Percentiles rank a stretch among this genome's conserved stretches.
Conservation (phyloP, 1,140 invertebrate species). For the Kradibia gibbosae region DNA sequence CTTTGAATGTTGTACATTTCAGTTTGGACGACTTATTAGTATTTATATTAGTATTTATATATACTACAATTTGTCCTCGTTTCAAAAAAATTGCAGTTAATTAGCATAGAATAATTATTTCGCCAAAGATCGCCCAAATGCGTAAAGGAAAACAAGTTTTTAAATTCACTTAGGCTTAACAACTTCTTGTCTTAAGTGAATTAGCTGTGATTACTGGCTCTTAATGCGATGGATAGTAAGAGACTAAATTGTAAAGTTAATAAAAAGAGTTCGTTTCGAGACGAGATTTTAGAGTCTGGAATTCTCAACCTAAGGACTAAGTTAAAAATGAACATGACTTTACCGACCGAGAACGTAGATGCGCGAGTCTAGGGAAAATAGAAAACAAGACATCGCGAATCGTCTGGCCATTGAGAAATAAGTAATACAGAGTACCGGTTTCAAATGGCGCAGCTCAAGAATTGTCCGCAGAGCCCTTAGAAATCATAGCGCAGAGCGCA, state of each 20-base stretch:
- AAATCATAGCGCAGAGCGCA: neutral
- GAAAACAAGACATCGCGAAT: neutral
- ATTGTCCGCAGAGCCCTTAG: neutral
- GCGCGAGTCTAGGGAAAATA: neutral
- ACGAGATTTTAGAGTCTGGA: too few relatives aligned
- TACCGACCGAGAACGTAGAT: conserved; percentile 6
- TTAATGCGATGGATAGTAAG: too few relatives aligned
- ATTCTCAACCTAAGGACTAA: too few relatives aligned
- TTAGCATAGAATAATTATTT: neutral
- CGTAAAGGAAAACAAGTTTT: too few relatives aligned
- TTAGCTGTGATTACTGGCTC: too few relatives aligned
- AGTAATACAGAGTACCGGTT: neutral
- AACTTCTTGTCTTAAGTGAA: too few relatives aligned
- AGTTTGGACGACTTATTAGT: neutral
- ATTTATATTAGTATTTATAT: neutral
- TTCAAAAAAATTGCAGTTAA: neutral
- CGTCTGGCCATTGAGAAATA: neutral
- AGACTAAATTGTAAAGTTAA: too few relatives aligned
- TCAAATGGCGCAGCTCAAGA: neutral
- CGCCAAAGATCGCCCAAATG: too few relatives aligned
- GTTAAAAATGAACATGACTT: too few relatives aligned
- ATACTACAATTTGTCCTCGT: too few relatives aligned
- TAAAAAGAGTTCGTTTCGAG: too few relatives aligned
- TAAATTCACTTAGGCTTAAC: too few relatives aligned
- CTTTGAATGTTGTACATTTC: neutral